phyloP scores from a whole-genome alignment of 2,888 invertebrate species.

The Plagodis pulveraria region DNA sequence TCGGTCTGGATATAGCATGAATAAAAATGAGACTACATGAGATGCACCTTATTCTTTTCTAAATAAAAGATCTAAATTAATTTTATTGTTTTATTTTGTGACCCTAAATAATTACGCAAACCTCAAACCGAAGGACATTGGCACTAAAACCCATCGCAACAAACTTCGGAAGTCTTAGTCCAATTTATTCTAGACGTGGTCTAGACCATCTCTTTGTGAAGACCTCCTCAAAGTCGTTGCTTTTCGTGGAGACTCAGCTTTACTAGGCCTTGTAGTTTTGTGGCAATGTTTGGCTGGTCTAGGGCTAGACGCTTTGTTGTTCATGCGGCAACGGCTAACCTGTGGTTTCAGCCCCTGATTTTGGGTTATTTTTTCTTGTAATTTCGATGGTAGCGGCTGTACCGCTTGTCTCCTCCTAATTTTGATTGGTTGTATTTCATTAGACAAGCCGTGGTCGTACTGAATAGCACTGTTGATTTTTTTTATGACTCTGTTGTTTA shows the following conservation, averaged over 20 bases:
- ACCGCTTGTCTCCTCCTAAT: constrained; percentile 42
- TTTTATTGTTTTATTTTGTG: constrained; percentile 10
- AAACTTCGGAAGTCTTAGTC: no score
- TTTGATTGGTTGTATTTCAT: constrained; percentile 33
- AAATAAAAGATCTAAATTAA: neutral
- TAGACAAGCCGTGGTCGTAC: constrained; percentile 39
- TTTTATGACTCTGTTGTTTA: neutral
- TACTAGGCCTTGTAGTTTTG: constrained; percentile 39
- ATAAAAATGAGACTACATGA: no score
- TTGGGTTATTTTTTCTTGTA: constrained; percentile 48
- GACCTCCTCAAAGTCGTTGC: constrained; percentile 41
- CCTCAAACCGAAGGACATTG: neutral
- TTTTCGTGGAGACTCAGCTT: constrained; percentile 53
- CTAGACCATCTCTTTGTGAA: constrained; percentile 40
- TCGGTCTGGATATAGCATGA: no score
- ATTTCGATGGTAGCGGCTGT: constrained; percentile 43
- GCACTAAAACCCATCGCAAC: neutral
- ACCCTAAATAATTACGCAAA: constrained; percentile 4
- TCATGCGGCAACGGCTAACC: constrained; percentile 4
- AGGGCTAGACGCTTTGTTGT: constrained; percentile 27
- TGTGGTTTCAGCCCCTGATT: constrained; percentile 17
- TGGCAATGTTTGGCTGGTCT: constrained; percentile 33
- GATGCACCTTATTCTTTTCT: neutral
- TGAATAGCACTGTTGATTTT: constrained; percentile 50
- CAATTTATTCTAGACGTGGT: neutral